Evolutionary conservation across 2,888 invertebrate genomes (phyloP).

Genomic region (Aphodius granarius): DNA sequence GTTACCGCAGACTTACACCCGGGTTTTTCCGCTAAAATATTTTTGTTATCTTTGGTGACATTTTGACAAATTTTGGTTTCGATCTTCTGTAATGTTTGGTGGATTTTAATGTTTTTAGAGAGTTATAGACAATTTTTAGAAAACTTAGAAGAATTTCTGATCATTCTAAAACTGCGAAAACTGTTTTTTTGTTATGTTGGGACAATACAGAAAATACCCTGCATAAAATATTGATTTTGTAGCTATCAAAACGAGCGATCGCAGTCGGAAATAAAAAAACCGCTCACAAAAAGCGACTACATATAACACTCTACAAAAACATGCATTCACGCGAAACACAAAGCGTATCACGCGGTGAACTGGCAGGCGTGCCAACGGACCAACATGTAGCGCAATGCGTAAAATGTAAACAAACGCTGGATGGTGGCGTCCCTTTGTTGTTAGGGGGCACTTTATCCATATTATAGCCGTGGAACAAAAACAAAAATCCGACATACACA

Average conservation of each 20-base stretch:
- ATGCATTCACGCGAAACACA: not conserved
- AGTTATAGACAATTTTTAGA: too few species aligned
- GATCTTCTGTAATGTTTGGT: too few species aligned
- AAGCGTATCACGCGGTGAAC: not conserved
- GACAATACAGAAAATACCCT: not conserved
- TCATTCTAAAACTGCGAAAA: conserved; percentile 1
- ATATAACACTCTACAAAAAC: not conserved
- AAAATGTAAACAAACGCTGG: not conserved
- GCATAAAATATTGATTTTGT: not conserved
- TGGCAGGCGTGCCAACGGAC: not conserved
- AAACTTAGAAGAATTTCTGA: too few species aligned
- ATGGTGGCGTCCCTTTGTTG: not conserved
- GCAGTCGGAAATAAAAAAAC: not conserved
- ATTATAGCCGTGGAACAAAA: not conserved
- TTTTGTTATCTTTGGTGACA: too few species aligned
- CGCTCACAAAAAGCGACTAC: too few species aligned
- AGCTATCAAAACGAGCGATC: not conserved
- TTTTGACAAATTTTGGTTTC: too few species aligned
- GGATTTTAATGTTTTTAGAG: too few species aligned
- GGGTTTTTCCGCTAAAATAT: too few species aligned
- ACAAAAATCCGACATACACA: not conserved
- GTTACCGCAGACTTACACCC: too few species aligned
- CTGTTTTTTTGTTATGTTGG: too few species aligned
- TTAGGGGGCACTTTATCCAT: not conserved
- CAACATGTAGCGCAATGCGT: not conserved